Evolutionary conservation across 1,140 invertebrate species (phyloP).

Genomic region (Drosophila novamexicana): DNA sequence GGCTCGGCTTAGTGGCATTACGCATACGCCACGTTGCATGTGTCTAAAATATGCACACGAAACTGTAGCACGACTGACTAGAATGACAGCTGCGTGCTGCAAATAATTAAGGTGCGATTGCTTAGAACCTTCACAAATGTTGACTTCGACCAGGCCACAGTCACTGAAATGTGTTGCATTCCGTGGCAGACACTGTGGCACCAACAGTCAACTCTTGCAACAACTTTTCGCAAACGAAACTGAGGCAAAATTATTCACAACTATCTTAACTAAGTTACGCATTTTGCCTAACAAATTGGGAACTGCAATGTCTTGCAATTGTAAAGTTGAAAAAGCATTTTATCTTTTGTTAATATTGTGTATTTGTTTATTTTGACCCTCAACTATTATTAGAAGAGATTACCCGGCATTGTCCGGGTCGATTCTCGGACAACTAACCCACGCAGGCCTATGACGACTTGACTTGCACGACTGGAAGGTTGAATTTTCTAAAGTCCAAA

Average conservation of each 20-base stretch:
- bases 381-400: too few relatives aligned
- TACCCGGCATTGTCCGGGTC: too few relatives aligned
- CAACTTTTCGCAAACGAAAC: conserved; percentile 16
- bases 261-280: not conserved
- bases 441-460: too few relatives aligned
- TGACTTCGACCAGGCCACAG: not conserved
- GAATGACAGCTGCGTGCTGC: conserved; percentile 74
- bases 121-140: conserved; percentile 53
- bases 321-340: too few relatives aligned
- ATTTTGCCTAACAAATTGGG: too few relatives aligned
- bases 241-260: conserved; percentile 4
- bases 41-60: conserved; percentile 62
- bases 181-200: conserved; percentile 59
- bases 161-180: conserved; percentile 68
- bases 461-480: too few relatives aligned
- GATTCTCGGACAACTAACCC: too few relatives aligned
- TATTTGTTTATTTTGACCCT: not conserved
- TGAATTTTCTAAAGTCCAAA: too few relatives aligned
- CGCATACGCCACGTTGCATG: conserved; percentile 67
- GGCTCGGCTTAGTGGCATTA: conserved; percentile 34
- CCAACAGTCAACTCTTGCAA: conserved; percentile 21
- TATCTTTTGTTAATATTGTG: too few relatives aligned
- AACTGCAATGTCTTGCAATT: too few relatives aligned
- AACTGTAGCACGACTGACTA: conserved; percentile 47
- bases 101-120: conserved; percentile 69